Evolutionary conservation across 2,888 invertebrate genomes (phyloP).

Genomic region (Nomada ruficornis): DNA sequence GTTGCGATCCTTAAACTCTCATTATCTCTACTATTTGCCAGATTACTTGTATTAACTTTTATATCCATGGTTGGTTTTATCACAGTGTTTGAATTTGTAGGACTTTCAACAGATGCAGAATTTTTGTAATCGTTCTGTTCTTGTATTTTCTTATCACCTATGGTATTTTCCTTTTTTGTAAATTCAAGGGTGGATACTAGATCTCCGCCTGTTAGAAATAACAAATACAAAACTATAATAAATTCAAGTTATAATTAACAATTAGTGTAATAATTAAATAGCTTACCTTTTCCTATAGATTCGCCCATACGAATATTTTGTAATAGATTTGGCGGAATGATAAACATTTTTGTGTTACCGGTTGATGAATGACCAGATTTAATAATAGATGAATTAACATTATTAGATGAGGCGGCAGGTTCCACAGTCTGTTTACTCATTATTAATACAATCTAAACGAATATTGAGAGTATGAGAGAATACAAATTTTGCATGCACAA

Average conservation of each 20-base stretch:
- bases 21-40: constrained; percentile 1
- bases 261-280: neutral
- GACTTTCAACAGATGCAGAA: neutral
- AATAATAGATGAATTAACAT: constrained; percentile 9
- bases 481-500: neutral
- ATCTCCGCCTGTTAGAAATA: constrained; percentile 22
- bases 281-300: constrained; percentile 35
- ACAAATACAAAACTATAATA: constrained; percentile 12
- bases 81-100: constrained; percentile 9
- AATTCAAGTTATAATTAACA: constrained; percentile 5
- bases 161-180: constrained; percentile 14
- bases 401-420: constrained; percentile 18
- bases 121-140: neutral
- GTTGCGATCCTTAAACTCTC: constrained; percentile 11
- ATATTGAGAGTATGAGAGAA: constrained; percentile 9
- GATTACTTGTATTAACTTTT: constrained; percentile 4
- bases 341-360: constrained; percentile 54
- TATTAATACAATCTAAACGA: constrained; percentile 29
- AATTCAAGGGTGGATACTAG: neutral
- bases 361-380: constrained; percentile 15
- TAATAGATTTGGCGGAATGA: constrained; percentile 58
- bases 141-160: neutral
- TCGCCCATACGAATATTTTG: constrained; percentile 54
- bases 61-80: constrained; percentile 19
- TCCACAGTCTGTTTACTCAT: constrained; percentile 47